These are phyloP conservation scores for Holotrichia oblita DNA, from an alignment of 1,140 invertebrate species.

Conservation along the genomic window DNA sequence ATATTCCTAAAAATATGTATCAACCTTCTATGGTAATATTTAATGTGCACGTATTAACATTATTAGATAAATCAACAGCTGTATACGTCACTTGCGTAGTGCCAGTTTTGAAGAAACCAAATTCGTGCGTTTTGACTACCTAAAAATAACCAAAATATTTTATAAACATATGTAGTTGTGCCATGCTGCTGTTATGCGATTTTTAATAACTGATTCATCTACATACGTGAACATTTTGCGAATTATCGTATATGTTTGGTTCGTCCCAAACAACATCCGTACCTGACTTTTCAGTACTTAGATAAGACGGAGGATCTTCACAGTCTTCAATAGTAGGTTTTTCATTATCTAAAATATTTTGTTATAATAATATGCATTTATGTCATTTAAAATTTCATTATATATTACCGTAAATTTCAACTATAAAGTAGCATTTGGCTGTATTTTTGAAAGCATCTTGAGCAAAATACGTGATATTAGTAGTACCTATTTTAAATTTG, in stretches of 20 bases:
- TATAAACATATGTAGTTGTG: no score
- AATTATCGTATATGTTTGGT: conserved; percentile 76
- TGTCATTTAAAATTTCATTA: not conserved
- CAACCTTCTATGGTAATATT: conserved; percentile 73
- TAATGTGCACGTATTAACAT: conserved; percentile 69
- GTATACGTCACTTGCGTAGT: conserved; percentile 69
- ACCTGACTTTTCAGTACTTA: conserved; percentile 60
- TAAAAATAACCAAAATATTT: not conserved
- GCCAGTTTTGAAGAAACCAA: conserved; percentile 67
- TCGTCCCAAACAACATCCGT: conserved; percentile 70
- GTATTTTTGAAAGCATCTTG: conserved; percentile 66
- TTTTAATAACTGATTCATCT: no score
- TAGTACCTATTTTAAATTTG: conserved; percentile 65
- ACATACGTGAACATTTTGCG: conserved; percentile 59
- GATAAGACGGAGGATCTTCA: conserved; percentile 66
- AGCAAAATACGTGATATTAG: conserved; percentile 64
- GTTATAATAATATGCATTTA: not conserved
- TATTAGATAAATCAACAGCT: conserved; percentile 69
- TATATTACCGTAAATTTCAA: conserved; percentile 63
- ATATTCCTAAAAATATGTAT: not conserved
- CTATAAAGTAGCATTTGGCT: conserved; percentile 65
- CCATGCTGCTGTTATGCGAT: no score
- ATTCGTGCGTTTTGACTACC: conserved; percentile 60
- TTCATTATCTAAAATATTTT: conserved; percentile 65
- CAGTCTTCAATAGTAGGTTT: conserved; percentile 72